Percentiles rank a stretch among this genome's conserved stretches.
Conservation (phyloP, 1,140 invertebrate genomes). For the Aphelenchoides besseyi region DNA sequence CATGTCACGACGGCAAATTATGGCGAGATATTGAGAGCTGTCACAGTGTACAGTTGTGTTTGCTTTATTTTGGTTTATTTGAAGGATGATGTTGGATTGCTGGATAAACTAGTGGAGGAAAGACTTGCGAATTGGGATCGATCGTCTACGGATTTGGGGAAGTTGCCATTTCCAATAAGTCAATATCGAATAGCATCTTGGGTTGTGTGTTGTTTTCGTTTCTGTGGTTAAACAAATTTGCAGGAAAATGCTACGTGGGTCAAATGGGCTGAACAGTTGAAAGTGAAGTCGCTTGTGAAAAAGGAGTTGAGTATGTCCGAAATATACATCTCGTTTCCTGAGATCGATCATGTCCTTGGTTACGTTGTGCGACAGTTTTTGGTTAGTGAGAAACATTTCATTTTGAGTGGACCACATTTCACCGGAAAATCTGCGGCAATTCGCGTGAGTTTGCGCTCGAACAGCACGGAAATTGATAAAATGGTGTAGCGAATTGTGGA, state of each 20-base stretch:
- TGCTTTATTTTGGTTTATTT: slow-evolving; percentile 33
- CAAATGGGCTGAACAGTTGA: slow-evolving; percentile 23
- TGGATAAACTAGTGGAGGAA: slow-evolving; percentile 27
- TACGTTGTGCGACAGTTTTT: slow-evolving; percentile 19
- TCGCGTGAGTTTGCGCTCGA: neutral
- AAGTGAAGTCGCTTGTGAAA: slow-evolving; percentile 20
- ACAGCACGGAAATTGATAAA: neutral
- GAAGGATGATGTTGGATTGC: slow-evolving; percentile 21
- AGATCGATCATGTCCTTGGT: slow-evolving; percentile 27
- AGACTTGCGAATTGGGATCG: slow-evolving; percentile 20
- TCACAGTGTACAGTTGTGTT: slow-evolving; percentile 21
- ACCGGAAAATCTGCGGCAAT: slow-evolving; percentile 31
- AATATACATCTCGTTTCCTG: slow-evolving; percentile 29
- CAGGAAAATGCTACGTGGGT: slow-evolving; percentile 29
- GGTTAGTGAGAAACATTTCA: slow-evolving; percentile 14
- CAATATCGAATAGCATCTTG: slow-evolving; percentile 14
- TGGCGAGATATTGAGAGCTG: slow-evolving; percentile 27
- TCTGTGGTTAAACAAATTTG: slow-evolving; percentile 13
- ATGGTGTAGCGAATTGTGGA: slow-evolving; percentile 16
- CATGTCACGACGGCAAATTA: slow-evolving; percentile 25
- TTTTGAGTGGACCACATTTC: slow-evolving; percentile 31
- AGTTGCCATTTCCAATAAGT: slow-evolving; percentile 29
- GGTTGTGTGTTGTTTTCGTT: neutral
- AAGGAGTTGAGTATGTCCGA: slow-evolving; percentile 32
- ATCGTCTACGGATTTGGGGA: slow-evolving; percentile 20